Percentiles rank a stretch among this genome's conserved stretches.
phyloP scores from a whole-genome alignment of 2,797 vertebrate species.

The Dipus sagitta region DNA sequence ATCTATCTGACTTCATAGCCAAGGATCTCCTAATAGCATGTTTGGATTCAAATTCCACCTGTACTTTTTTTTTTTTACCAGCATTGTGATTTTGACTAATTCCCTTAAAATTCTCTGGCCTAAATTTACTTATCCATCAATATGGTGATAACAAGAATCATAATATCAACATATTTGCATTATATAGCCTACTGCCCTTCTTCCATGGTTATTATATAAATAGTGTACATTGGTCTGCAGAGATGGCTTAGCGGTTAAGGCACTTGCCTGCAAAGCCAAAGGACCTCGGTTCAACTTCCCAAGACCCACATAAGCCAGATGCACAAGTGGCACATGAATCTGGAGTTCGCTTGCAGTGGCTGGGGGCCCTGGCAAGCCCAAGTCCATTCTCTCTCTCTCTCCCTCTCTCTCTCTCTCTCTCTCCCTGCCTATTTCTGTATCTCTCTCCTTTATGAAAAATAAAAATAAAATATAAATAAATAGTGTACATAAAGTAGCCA shows the following conservation, averaged over 20 bases:
- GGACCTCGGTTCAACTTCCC: no score
- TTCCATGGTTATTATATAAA: conserved; percentile 1
- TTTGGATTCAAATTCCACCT: not conserved
- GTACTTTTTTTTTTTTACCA: not conserved
- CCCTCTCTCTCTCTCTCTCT: no score
- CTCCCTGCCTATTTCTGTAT: no score
- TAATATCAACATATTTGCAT: not conserved
- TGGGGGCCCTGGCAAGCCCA: no score
- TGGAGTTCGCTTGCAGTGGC: no score
- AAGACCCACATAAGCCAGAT: no score
- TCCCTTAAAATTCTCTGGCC: not conserved
- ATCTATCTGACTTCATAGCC: not conserved
- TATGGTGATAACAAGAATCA: not conserved
- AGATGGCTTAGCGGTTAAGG: no score
- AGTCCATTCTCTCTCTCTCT: no score
- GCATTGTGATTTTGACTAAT: not conserved
- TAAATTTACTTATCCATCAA: not conserved
- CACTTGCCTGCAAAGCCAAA: no score
- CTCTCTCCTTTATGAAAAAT: no score
- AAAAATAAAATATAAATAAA: not conserved
- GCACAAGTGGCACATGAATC: no score
- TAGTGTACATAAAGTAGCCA: not conserved
- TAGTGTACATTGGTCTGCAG: no score
- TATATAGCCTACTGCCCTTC: not conserved
- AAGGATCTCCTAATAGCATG: not conserved